These are phyloP conservation scores for Gila orcuttii DNA, from an alignment of 2,113 vertebrate species.

Conservation along the genomic window DNA sequence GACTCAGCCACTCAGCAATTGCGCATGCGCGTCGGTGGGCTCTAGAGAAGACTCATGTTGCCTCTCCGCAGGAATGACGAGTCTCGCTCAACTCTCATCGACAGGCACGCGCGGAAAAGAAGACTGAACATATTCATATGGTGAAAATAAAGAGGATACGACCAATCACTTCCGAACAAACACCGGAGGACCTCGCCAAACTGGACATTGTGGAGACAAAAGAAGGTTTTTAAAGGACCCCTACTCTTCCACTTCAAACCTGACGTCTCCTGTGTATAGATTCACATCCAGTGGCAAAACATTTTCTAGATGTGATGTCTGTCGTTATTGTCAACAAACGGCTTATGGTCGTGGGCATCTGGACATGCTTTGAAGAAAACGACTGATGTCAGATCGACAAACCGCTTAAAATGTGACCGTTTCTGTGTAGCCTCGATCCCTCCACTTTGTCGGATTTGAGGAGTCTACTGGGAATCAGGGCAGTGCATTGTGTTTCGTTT, in stretches of 20 bases:
- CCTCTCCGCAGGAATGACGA: slow-evolving; percentile 47
- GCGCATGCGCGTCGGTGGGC: slow-evolving; percentile 57
- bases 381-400: not conserved
- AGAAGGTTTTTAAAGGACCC: slow-evolving; percentile 22
- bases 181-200: not conserved
- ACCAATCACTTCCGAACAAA: not conserved
- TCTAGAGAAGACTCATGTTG: slow-evolving; percentile 34
- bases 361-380: slow-evolving; percentile 14
- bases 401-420: slow-evolving; percentile 36
- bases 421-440: slow-evolving; percentile 38
- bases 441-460: slow-evolving; percentile 32
- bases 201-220: slow-evolving; percentile 1
- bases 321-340: slow-evolving; percentile 8
- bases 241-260: not conserved
- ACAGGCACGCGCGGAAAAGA: slow-evolving; percentile 8
- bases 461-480: slow-evolving; percentile 35
- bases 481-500: slow-evolving; percentile 42
- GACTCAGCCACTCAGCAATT: slow-evolving; percentile 41
- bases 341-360: not conserved
- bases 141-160: not conserved
- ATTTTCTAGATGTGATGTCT: not conserved
- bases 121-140: slow-evolving; percentile 3
- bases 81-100: slow-evolving; percentile 38
- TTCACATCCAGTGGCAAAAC: not conserved
- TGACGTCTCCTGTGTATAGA: not conserved